Evolutionary conservation across 2,888 invertebrate genomes (phyloP).

Genomic region (Drosophila emarginata): DNA sequence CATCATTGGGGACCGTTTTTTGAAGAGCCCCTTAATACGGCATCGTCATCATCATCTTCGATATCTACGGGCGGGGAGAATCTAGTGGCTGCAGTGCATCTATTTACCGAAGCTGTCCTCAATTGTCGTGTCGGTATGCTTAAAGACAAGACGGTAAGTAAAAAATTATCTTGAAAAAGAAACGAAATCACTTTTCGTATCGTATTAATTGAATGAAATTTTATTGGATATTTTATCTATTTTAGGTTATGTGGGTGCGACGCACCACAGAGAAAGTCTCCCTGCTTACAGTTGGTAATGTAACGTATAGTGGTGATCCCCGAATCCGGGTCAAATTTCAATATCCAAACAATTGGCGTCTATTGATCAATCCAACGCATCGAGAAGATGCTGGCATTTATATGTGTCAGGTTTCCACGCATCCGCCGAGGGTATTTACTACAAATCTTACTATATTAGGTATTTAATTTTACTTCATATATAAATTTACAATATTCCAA

Average conservation of each 20-base stretch:
- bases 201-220: background rate
- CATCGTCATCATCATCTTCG: slow-evolving; percentile 78
- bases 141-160: slow-evolving; percentile 86
- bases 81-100: slow-evolving; percentile 85
- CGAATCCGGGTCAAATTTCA: slow-evolving; percentile 87
- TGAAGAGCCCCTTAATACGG: slow-evolving; percentile 84
- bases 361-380: slow-evolving; percentile 88
- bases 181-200: too few relatives aligned
- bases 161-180: background rate
- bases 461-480: too few relatives aligned
- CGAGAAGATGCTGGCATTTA: slow-evolving; percentile 88
- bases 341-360: slow-evolving; percentile 88
- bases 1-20: slow-evolving; percentile 89
- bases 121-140: slow-evolving; percentile 88
- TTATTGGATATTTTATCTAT: slow-evolving; percentile 5
- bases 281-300: slow-evolving; percentile 86
- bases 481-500: background rate
- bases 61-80: slow-evolving; percentile 82
- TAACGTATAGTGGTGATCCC: slow-evolving; percentile 86
- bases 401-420: slow-evolving; percentile 92
- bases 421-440: slow-evolving; percentile 89
- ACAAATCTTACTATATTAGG: slow-evolving; percentile 89
- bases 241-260: slow-evolving; percentile 87
- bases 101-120: slow-evolving; percentile 86
- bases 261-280: slow-evolving; percentile 86